Base-by-base conservation (phyloP, 2,113 vertebrate species). In the Neodon shergylaensis region DNA sequence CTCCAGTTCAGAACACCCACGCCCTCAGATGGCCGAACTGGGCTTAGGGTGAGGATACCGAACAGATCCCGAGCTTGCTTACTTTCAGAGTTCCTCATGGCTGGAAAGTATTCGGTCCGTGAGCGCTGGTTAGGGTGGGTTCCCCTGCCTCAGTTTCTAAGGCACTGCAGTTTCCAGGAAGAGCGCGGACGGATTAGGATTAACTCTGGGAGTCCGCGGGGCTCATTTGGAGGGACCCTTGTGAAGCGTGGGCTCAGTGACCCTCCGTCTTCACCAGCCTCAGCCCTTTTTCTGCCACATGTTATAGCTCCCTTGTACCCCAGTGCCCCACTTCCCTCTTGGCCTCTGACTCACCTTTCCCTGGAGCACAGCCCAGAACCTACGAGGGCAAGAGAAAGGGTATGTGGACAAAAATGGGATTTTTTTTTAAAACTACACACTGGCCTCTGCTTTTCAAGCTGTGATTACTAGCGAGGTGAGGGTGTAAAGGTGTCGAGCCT, bases 291-390 rank as follows among this genome's bases (percentile, higher is more conserved):
- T 31, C 16, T 49, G 54, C 42, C 74, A 63, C 44, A 92, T 11
- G 10, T 49, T 66, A 13, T 49, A 66, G 78, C 58, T 78, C 88
- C 31, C 31, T 68, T 78, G 54, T 63, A 84, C 74, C 47, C 66
- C 49, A 33, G n/a, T 78, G 72, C 8, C 63, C 86, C 42, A 65
- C 81, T 96, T 97, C 94, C 84, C 22, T 52, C 88, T 77, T 47
- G 14, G 74, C 90, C 83, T 87, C 82, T 94, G 97, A 94, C 88
- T 96, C 92, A 97, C 76, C n/a, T 11, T 1, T 52, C 9, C 86
- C 65, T 91, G 94, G 92, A 92, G 88, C 94, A 42, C 52, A 86
- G 92, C 93, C 92, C 94, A 86, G 81, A 78, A 83, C 58, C 11
- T 63, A 1, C 26, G 61, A 73, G 88, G 86, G 49, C 90, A 47